Conservation (phyloP, 1,140 invertebrate species). For the Atta colombica region DNA sequence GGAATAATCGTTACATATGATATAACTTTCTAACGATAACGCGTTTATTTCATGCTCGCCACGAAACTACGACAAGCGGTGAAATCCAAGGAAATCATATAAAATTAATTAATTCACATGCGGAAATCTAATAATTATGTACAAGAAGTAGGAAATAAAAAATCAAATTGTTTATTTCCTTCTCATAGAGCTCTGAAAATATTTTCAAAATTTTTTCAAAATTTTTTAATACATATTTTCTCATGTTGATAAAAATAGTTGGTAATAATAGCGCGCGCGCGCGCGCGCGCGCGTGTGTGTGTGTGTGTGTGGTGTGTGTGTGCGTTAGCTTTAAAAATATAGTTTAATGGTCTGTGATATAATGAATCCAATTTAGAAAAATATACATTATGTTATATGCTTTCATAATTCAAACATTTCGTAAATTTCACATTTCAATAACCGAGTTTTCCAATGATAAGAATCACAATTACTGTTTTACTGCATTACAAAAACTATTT, state of each 20-base stretch:
- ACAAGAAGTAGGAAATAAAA: background rate
- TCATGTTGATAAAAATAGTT: too few relatives aligned
- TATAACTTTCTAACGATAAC: constrained; percentile 12
- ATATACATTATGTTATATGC: background rate
- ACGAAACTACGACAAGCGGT: background rate
- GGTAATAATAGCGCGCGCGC: too few relatives aligned
- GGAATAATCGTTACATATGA: constrained; percentile 1
- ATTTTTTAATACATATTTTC: too few relatives aligned
- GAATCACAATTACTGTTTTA: background rate
- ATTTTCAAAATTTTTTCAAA: too few relatives aligned
- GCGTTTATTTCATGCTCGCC: background rate
- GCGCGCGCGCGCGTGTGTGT: too few relatives aligned
- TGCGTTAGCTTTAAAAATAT: background rate
- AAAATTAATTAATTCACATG: background rate
- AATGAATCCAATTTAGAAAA: background rate
- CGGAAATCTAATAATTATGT: background rate
- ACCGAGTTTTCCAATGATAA: background rate
- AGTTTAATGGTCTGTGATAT: background rate
- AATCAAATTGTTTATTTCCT: too few relatives aligned
- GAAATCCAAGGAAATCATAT: background rate
- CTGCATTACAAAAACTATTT: background rate
- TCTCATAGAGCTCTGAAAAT: too few relatives aligned
- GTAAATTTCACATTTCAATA: background rate
- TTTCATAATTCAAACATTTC: background rate
- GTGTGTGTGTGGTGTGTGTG: too few relatives aligned